Evolutionary conservation across 2,113 vertebrate genomes (phyloP), one percentile per base, ranked within the genome.

Genomic region (Dicaeum eximium): DNA sequence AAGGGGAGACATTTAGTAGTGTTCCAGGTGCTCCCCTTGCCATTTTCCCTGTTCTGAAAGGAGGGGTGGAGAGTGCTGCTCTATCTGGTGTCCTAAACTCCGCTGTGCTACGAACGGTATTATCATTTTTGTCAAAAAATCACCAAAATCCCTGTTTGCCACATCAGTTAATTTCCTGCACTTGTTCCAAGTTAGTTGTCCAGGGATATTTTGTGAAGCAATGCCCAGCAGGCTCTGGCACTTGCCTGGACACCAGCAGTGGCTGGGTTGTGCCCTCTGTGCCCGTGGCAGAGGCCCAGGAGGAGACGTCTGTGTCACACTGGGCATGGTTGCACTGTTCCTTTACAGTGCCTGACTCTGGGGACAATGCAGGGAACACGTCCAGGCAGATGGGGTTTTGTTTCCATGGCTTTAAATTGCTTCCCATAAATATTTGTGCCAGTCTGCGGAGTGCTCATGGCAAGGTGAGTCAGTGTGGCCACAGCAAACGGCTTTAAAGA

Each of bases 381-480:
- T 25, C 60, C 86, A 91, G 54, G 72, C 78, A 92, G 89, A 86
- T 54, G 64, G 67, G 80, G 27, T n/a, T 92, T 45, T 53, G 51
- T 96, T 96, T 91, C 93, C 79, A 79, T 88, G 80, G 80, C 75
- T 93, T 57, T 79, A 21, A 80, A 81, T 88, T 82, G 82, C 80
- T 91, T 80, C 84, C 71, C 73, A 48, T 95, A 93, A 81, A 97
- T 85, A 82, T 82, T 96, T 88, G 85, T 94, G 89, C 72, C 86
- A 74, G 53, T 42, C 19, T 92, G 6, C 66, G 47, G 75, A 74
- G 38, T 69, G 75, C 90, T 93, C 1, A 3, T 87, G 88, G 88
- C 91, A 65, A 94, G 93, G 83, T 84, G 91, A 92, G 86, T 64
- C 86, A n/a, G 66, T 56, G 70, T 81, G 90, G 86, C 92, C 90